phyloP scores from a whole-genome alignment of 2,113 vertebrate genomes.

The Apeltes quadracus region DNA sequence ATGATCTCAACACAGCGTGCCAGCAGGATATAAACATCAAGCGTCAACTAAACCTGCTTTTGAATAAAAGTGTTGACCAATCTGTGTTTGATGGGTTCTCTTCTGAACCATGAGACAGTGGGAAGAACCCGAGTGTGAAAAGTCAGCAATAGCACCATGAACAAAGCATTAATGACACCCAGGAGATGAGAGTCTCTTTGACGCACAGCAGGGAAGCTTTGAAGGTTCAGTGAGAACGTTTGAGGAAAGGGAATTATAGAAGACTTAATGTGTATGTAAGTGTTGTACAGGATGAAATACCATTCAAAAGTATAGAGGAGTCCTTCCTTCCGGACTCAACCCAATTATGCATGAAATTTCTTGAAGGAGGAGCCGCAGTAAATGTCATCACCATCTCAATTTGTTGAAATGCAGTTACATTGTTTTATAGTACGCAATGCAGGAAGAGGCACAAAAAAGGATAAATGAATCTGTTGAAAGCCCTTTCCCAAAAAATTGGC shows the following conservation, averaged over 20 bases:
- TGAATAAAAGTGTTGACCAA: constrained; percentile 36
- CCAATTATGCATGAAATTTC: background rate
- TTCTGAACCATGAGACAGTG: constrained; percentile 22
- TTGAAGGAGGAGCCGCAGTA: background rate
- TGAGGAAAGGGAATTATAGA: background rate
- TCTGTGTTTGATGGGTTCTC: constrained; percentile 28
- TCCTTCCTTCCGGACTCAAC: background rate
- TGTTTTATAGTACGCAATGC: background rate
- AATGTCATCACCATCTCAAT: background rate
- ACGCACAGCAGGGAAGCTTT: constrained; percentile 12
- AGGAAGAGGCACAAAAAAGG: background rate
- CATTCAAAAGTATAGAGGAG: background rate
- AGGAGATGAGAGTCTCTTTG: background rate
- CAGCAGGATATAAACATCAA: no score
- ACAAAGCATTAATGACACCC: constrained; percentile 50
- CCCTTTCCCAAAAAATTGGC: background rate
- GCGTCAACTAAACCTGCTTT: constrained; percentile 15
- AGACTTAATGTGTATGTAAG: background rate
- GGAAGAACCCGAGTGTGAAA: constrained; percentile 1
- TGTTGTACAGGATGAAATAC: background rate
- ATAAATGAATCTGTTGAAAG: background rate
- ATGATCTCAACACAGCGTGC: background rate
- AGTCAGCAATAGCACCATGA: constrained; percentile 36
- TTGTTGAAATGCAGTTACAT: background rate
- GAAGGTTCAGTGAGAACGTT: constrained; percentile 7